A percentile compares a stretch with the other conserved stretches of the same genome.
These are phyloP conservation scores for Graphium colonna DNA, from an alignment of 2,888 invertebrate genomes.

Conservation along the genomic window DNA sequence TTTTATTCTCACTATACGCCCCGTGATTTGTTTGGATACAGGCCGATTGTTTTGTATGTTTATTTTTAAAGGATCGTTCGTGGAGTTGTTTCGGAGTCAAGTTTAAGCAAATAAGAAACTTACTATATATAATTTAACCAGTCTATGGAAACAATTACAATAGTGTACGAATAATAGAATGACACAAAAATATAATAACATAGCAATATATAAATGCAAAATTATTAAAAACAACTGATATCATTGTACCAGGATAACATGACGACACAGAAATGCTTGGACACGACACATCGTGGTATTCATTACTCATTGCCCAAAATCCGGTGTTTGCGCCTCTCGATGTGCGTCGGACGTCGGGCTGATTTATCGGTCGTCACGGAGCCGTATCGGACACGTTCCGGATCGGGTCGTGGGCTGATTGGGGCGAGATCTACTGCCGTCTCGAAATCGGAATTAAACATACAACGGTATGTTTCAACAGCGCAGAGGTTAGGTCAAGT, in stretches of 20 bases:
- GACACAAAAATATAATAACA: no score
- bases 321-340: conserved; percentile 29
- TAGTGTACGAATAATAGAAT: no score
- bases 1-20: conserved; percentile 17
- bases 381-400: conserved; percentile 37
- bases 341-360: conserved; percentile 32
- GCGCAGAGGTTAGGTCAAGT: no score
- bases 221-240: no score
- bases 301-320: conserved; percentile 21
- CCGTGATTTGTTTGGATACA: conserved; percentile 18
- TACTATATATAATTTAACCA: no score
- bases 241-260: conserved; percentile 1
- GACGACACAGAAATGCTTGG: not conserved
- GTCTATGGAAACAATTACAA: no score
- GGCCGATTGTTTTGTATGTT: conserved; percentile 2
- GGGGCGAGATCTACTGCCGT: conserved; percentile 25
- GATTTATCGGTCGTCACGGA: conserved; percentile 57
- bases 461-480: not conserved
- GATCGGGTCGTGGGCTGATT: conserved; percentile 32
- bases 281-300: conserved; percentile 13
- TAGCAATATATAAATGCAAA: no score
- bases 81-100: not conserved
- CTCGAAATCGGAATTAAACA: conserved; percentile 28
- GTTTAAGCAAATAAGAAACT: not conserved
- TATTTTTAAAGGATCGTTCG: not conserved